phyloP scores from a whole-genome alignment of 2,797 vertebrate genomes.

The Ptychadena robeensis region DNA sequence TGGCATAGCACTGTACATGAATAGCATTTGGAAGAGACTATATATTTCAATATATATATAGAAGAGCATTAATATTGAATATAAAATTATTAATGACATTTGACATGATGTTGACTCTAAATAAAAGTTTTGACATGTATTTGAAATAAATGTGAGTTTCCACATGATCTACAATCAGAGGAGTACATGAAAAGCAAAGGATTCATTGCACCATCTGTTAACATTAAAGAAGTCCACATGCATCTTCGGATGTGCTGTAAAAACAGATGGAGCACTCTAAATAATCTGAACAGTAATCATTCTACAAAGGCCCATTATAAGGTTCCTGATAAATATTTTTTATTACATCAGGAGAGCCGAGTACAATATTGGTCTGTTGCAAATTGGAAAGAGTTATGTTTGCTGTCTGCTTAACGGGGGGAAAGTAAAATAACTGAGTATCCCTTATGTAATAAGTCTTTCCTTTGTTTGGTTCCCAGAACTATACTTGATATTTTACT shows the following conservation, averaged over 20 bases:
- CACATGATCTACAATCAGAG: conserved; percentile 37
- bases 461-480: conserved; percentile 52
- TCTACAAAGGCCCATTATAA: neutral
- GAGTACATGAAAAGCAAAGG: conserved; percentile 31
- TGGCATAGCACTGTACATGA: no score
- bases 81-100: neutral
- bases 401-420: conserved; percentile 18
- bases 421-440: conserved; percentile 12
- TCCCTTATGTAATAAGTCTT: conserved; percentile 35
- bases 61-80: neutral
- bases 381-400: conserved; percentile 14
- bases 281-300: neutral
- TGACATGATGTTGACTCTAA: neutral
- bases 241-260: conserved; percentile 53
- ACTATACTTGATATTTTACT: conserved; percentile 13
- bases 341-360: neutral
- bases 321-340: conserved; percentile 6
- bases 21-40: no score
- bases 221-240: conserved; percentile 49
- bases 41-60: no score
- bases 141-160: conserved; percentile 18
- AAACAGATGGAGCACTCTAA: neutral
- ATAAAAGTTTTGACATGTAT: conserved; percentile 17
- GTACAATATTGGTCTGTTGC: neutral
- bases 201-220: conserved; percentile 52